Base-by-base conservation (phyloP, 2,888 invertebrate genomes). In the Hypolimnas misippus region DNA sequence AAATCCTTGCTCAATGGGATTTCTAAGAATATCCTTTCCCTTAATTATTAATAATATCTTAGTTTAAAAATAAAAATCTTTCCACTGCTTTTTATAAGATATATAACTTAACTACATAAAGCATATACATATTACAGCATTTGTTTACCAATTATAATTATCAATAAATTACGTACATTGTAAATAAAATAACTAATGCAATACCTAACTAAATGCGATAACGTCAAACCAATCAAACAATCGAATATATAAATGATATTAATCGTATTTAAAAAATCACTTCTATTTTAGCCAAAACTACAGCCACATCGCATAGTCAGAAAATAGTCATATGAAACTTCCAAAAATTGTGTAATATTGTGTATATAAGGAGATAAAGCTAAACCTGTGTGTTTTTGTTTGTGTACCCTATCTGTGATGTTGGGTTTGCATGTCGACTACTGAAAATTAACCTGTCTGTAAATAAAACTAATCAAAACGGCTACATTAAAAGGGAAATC, bases 401-500 rank as follows among this genome's bases (percentile, higher is more conserved):
- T 72, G 65, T 77, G 75, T 75, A 75, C 54, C 65, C 52, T 74
- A 65, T 77, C 65, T 84, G 85, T 82, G 79, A 83, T 86, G 82
- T 84, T 80, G 73, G 69, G 73, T 75, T 79, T 83, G 83, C 82
- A 82, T 84, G 81, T 76, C 44, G 3, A 19, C n/a, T 21, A 46
- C 76, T 75, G 69, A 69, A 69, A 70, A 71, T 70, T 66, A 68
- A 64, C 64, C 65, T 62, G 62, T 56, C 33, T 54, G 67, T 68
- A 65, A 65, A 75, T 75, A 80, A 73, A 72, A 70, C 61, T 72
- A 74, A 72, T 71, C 72, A 73, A 70, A 69, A 76, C 77, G 73
- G 73, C 75, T 76, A 76, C 74, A 68, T 73, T 73, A 65, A 76
- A 74, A 67, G 69, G 73, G 72, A 73, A 76, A 68, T 70, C 63